These are phyloP conservation scores for Thamnophis elegans DNA, from an alignment of 2,797 vertebrate species.

Conservation along the genomic window DNA sequence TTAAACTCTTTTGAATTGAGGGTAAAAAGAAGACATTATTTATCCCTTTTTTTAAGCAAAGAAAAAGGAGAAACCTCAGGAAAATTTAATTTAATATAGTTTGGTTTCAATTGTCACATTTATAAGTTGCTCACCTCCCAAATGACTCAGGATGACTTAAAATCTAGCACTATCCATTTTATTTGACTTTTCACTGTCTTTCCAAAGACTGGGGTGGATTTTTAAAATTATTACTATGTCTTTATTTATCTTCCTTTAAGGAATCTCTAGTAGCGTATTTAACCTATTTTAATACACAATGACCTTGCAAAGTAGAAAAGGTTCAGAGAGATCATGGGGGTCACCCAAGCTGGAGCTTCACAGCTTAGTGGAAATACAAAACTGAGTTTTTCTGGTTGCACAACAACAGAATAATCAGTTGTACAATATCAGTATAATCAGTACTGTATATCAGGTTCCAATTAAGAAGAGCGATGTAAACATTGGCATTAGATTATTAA, in stretches of 20 bases:
- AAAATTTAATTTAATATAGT: background rate
- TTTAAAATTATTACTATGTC: background rate
- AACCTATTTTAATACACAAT: background rate
- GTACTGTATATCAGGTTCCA: background rate
- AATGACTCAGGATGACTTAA: background rate
- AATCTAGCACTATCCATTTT: background rate
- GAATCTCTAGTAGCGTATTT: background rate
- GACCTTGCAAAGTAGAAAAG: background rate
- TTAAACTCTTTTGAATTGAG: background rate
- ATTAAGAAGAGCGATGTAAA: background rate
- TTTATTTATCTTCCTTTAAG: background rate
- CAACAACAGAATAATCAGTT: background rate
- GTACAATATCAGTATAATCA: background rate
- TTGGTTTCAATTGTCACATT: background rate
- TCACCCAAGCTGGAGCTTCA: background rate
- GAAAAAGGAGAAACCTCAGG: background rate
- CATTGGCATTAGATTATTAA: background rate
- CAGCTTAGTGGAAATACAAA: background rate
- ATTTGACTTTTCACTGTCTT: background rate
- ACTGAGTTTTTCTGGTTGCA: background rate
- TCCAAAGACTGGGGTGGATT: background rate
- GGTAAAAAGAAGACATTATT: background rate
- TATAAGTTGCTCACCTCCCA: background rate
- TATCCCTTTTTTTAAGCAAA: background rate
- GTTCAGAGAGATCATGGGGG: background rate